Base-by-base conservation (phyloP, 2,797 vertebrate genomes). In the Ctenopoma kingsleyae region DNA sequence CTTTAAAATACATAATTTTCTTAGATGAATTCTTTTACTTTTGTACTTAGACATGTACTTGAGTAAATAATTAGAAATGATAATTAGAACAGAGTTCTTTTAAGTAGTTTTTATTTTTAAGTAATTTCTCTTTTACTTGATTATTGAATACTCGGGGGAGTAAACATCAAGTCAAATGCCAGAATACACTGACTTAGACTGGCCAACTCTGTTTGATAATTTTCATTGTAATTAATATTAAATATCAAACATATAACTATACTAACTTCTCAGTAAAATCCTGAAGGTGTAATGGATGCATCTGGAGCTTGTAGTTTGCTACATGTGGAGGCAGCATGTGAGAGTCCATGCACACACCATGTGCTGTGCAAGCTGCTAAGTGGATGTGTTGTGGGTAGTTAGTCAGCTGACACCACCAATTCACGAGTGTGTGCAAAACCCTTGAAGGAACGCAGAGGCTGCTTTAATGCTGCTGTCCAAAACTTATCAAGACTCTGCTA, bases 351-450 rank as follows among this genome's bases (percentile, higher is more conserved):
- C 63, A 22, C 50, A 43, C 35, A 46, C 23, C 7, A 47, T 23
- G 19, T 30, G 35, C 32, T 71, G 60, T 47, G 63, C 38, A 58
- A 13, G 25, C 62, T 57, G 72, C 65, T 67, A 69, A 67, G 67
- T 74, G 62, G 54, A 67, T 75, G 76, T 62, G 70, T 49, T 87
- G 66, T 47, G 67, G 71, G 47, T 9, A 32, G 30, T 32, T 3
- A 84, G 92, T 93, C 91, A 94, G 89, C 91, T 93, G 92, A 93
- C 81, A 67, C 47, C 83, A 67, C 71, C 80, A 86, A 60, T 93
- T 92, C 90, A 92, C 92, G 79, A 89, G 89, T 73, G 71, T 54
- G 67, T 87, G 89, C 60, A 67, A 87, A 88, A 85, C 70, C 80
- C 78, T 27, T 12, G 68, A 67, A 79, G 81, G 83, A 89, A 82